Conservation (phyloP, 2,888 invertebrate species). For the Xanthostigma xanthostigma region DNA sequence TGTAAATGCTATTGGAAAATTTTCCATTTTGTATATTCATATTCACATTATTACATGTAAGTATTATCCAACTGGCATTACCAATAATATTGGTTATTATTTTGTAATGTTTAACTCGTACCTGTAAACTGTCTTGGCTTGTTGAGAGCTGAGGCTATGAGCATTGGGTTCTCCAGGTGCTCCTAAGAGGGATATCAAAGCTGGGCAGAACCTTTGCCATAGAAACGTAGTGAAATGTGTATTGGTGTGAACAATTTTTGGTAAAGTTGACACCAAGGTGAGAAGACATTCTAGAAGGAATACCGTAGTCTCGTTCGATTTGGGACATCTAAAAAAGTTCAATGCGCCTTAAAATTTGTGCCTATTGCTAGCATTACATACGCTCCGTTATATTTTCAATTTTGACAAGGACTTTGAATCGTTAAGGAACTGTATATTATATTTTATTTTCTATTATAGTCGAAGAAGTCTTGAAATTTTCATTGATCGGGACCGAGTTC, state of each 20-base stretch:
- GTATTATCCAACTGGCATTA: too few relatives aligned
- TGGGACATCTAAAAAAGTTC: conserved; percentile 35
- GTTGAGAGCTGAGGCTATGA: conserved; percentile 64
- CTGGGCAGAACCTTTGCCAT: conserved; percentile 88
- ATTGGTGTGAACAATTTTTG: conserved; percentile 69
- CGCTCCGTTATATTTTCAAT: too few relatives aligned
- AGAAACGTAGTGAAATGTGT: conserved; percentile 75
- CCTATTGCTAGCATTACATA: too few relatives aligned
- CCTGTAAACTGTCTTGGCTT: conserved; percentile 83
- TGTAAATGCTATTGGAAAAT: neutral
- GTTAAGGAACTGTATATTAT: conserved; percentile 1
- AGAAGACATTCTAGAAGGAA: conserved; percentile 77
- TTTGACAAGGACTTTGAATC: neutral
- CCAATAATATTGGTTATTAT: neutral
- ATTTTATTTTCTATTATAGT: neutral
- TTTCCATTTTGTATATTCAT: neutral
- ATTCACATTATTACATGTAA: neutral
- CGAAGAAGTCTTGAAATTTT: too few relatives aligned
- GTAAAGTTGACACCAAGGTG: conserved; percentile 68
- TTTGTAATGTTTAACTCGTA: conserved; percentile 19
- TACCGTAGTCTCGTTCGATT: conserved; percentile 48
- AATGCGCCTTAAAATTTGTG: neutral
- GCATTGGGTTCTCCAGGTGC: conserved; percentile 70
- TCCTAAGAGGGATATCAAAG: conserved; percentile 73
- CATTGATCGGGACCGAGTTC: too few relatives aligned